Evolutionary conservation across 2,797 vertebrate species (phyloP).

Genomic region (Poeciliopsis presidionis): DNA sequence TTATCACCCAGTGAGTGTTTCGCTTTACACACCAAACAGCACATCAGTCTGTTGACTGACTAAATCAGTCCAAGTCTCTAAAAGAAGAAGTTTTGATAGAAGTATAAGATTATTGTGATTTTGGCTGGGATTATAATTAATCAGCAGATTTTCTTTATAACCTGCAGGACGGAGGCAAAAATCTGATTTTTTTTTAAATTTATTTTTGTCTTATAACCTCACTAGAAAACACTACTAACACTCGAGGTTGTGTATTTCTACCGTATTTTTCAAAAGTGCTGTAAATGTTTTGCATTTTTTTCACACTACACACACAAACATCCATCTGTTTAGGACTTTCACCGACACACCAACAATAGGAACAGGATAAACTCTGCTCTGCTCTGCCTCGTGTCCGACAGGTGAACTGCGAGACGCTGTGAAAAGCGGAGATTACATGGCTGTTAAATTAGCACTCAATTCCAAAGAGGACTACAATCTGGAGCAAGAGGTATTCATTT

Average conservation of each 20-base stretch:
- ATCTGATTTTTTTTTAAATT: neutral
- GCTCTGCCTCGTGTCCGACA: conserved; percentile 37
- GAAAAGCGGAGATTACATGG: conserved; percentile 95
- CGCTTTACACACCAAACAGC: neutral
- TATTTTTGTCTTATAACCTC: neutral
- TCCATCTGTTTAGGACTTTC: neutral
- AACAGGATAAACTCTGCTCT: neutral
- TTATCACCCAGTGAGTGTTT: conserved; percentile 88
- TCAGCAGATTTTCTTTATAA: too few relatives aligned
- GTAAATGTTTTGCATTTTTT: neutral
- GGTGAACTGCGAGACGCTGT: conserved; percentile 94
- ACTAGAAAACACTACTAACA: neutral
- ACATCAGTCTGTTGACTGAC: neutral
- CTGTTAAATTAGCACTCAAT: conserved; percentile 93
- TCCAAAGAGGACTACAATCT: conserved; percentile 95
- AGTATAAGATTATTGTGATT: neutral
- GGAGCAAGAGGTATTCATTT: conserved; percentile 90
- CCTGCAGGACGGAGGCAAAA: neutral
- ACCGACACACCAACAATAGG: too few relatives aligned
- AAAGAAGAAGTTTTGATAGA: neutral
- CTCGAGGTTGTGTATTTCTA: neutral
- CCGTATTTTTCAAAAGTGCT: neutral
- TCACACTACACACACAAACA: neutral
- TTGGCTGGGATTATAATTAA: neutral
- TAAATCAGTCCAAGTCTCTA: neutral